Evolutionary conservation across 2,888 invertebrate species (phyloP).

Genomic region (Cheiracanthium punctorium): DNA sequence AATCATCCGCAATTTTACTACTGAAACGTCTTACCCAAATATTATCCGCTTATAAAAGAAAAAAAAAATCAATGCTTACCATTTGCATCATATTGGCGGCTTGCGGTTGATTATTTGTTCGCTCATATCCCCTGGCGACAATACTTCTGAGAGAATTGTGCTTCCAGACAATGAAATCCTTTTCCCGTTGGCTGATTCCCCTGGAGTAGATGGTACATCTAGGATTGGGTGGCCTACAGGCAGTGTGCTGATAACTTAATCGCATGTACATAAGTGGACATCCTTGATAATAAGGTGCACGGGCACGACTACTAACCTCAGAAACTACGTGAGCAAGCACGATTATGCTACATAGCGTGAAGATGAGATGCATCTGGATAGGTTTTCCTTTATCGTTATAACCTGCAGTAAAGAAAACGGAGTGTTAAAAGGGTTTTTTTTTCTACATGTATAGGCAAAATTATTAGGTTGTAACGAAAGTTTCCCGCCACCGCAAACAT

Average conservation of each 20-base stretch:
- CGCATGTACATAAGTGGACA: slow-evolving; percentile 56
- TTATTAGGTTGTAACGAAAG: too few species aligned
- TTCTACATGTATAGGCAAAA: too few species aligned
- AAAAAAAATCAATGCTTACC: slow-evolving; percentile 46
- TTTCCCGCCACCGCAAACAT: too few species aligned
- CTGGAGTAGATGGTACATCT: slow-evolving; percentile 56
- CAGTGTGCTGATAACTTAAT: slow-evolving; percentile 62
- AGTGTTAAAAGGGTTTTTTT: too few species aligned
- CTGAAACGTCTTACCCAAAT: too few species aligned
- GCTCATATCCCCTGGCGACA: slow-evolving; percentile 58
- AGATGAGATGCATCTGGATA: slow-evolving; percentile 43
- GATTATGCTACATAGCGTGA: slow-evolving; percentile 45
- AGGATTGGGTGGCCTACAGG: slow-evolving; percentile 58
- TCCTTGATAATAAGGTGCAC: slow-evolving; percentile 42
- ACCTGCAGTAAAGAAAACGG: too few species aligned
- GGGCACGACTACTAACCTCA: slow-evolving; percentile 17
- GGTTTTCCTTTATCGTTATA: background rate
- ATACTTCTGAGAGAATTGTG: slow-evolving; percentile 57
- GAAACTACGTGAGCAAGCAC: slow-evolving; percentile 31
- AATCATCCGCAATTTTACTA: too few species aligned
- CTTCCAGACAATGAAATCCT: slow-evolving; percentile 53
- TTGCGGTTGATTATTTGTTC: slow-evolving; percentile 51
- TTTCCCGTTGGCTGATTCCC: slow-evolving; percentile 50
- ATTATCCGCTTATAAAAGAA: too few species aligned
- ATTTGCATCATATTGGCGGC: slow-evolving; percentile 68